Evolutionary conservation across 2,797 vertebrate genomes (phyloP).

Genomic region (Hemitrygon akajei): DNA sequence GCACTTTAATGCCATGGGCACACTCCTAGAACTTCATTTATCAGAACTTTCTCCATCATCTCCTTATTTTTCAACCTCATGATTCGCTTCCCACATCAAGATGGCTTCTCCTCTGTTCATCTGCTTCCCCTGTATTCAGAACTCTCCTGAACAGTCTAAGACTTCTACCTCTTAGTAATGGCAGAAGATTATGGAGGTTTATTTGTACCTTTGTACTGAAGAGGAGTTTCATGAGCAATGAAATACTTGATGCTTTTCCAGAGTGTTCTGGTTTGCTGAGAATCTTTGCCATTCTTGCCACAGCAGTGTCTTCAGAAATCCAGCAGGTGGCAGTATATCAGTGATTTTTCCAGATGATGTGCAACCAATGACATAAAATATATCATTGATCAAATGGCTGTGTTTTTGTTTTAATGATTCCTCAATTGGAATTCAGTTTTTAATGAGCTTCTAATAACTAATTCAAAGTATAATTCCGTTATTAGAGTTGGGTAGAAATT

Average conservation of each 20-base stretch:
- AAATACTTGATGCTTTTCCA: not conserved
- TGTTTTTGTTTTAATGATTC: not conserved
- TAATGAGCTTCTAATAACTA: not conserved
- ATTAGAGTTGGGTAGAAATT: not conserved
- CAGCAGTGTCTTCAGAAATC: not conserved
- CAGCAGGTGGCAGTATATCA: not conserved
- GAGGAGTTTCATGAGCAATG: not conserved
- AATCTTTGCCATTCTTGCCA: not conserved
- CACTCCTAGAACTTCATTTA: too few species aligned
- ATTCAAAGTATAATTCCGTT: not conserved
- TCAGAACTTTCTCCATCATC: too few species aligned
- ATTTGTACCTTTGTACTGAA: not conserved
- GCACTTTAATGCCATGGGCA: too few species aligned
- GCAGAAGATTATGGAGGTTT: not conserved
- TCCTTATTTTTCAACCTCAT: too few species aligned
- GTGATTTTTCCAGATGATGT: constrained; percentile 7
- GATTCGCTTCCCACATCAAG: not conserved
- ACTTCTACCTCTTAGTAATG: not conserved
- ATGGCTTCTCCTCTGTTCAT: not conserved
- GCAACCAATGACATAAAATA: not conserved
- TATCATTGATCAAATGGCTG: not conserved
- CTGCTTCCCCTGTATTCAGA: not conserved
- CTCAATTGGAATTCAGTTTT: not conserved
- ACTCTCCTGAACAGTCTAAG: not conserved
- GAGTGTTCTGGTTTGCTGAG: not conserved